These are phyloP conservation scores for Mycteria americana DNA, from an alignment of 2,797 vertebrate species.

Conservation along the genomic window DNA sequence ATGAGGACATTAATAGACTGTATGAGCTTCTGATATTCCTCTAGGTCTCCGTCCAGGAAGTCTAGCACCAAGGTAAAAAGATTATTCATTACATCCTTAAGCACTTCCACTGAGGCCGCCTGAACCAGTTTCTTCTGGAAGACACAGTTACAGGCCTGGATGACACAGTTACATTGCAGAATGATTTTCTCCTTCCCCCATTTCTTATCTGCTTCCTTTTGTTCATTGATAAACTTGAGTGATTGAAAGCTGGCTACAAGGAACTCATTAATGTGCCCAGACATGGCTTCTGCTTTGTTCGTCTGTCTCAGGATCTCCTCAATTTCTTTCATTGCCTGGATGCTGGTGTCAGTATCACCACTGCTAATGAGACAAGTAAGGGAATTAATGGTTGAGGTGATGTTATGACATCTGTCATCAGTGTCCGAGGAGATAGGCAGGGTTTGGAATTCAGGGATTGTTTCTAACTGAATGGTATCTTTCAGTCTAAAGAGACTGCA, in stretches of 20 bases:
- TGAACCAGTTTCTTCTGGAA: constrained; percentile 82
- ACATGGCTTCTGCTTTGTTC: constrained; percentile 82
- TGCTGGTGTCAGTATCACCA: not conserved
- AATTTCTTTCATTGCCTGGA: constrained; percentile 65
- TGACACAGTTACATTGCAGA: constrained; percentile 85
- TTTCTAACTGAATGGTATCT: not conserved
- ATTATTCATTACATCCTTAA: constrained; percentile 83
- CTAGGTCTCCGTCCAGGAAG: constrained; percentile 75
- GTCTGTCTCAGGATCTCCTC: constrained; percentile 83
- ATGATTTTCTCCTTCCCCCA: constrained; percentile 82
- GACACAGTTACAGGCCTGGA: constrained; percentile 82
- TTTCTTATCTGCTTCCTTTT: constrained; percentile 84
- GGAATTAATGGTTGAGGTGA: not conserved
- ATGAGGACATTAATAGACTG: constrained; percentile 80
- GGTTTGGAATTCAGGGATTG: not conserved
- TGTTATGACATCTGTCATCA: not conserved
- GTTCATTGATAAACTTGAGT: constrained; percentile 84
- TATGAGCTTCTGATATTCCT: constrained; percentile 81
- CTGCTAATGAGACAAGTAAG: not conserved
- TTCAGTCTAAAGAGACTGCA: not conserved
- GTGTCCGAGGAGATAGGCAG: not conserved
- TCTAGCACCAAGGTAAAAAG: constrained; percentile 83
- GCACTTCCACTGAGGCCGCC: constrained; percentile 80
- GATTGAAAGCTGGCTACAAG: constrained; percentile 87
- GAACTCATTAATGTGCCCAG: constrained; percentile 87